A percentile compares a stretch with the other conserved stretches of the same genome.
Conservation (phyloP, 2,113 vertebrate species). For the Anhinga anhinga region DNA sequence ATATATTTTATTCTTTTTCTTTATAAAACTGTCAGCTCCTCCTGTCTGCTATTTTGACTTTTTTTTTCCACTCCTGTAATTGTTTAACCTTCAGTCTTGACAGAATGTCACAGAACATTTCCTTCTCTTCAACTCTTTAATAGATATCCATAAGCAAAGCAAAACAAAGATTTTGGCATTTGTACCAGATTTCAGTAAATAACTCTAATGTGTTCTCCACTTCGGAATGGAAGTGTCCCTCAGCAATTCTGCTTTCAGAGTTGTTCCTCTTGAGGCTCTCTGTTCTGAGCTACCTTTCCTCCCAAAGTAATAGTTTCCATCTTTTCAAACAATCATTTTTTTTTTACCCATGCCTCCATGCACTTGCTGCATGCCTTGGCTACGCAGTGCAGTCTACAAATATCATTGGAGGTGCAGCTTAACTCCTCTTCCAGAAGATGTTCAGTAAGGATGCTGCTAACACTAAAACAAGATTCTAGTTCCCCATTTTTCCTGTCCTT, state of each 20-base stretch:
- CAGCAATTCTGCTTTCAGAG: background rate
- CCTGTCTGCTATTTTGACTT: background rate
- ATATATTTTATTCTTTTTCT: background rate
- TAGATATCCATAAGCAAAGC: background rate
- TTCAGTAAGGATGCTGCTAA: background rate
- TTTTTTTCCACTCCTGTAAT: background rate
- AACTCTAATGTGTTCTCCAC: background rate
- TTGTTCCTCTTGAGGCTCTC: background rate
- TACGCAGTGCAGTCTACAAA: background rate
- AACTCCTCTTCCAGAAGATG: background rate
- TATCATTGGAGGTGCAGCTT: background rate
- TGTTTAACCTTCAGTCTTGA: background rate
- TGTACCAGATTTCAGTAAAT: background rate
- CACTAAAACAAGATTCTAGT: background rate
- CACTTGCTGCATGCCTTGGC: background rate
- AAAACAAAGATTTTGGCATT: background rate
- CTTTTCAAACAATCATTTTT: background rate
- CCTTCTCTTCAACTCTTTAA: background rate
- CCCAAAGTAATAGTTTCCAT: background rate
- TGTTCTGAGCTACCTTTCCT: background rate
- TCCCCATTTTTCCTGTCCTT: background rate
- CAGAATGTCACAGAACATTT: background rate
- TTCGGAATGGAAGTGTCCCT: background rate
- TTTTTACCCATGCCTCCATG: background rate
- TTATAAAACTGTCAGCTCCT: background rate